These are phyloP conservation scores for Anoplophora glabripennis DNA, from an alignment of 1,140 invertebrate species.

Conservation along the genomic window DNA sequence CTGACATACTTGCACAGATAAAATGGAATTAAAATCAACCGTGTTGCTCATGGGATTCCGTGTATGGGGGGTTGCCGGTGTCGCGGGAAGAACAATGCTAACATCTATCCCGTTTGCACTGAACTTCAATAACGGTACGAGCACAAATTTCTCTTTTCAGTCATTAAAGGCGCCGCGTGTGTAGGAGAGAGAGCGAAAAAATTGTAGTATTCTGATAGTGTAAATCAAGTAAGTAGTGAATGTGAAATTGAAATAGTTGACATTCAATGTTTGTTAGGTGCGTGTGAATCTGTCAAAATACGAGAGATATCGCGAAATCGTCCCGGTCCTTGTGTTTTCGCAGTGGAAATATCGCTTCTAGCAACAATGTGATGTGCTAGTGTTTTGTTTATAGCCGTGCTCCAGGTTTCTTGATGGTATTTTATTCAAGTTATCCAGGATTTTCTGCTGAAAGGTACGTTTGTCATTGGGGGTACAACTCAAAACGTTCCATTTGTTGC, in stretches of 20 bases:
- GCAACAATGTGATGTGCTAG: slow-evolving; percentile 20
- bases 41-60: not conserved
- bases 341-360: slow-evolving; percentile 3
- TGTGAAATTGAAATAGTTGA: slow-evolving; percentile 28
- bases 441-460: slow-evolving; percentile 21
- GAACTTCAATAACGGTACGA: not conserved
- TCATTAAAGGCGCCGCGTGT: not conserved
- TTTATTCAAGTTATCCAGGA: slow-evolving; percentile 7
- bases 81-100: not conserved
- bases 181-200: slow-evolving; percentile 1
- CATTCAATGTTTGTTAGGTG: slow-evolving; percentile 29
- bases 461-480: slow-evolving; percentile 14
- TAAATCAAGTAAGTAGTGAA: slow-evolving; percentile 13
- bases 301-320: not conserved
- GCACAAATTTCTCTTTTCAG: not conserved
- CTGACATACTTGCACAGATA: too few species aligned
- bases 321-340: slow-evolving; percentile 6
- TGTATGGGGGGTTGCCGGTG: slow-evolving; percentile 1
- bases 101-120: not conserved
- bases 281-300: slow-evolving; percentile 31
- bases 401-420: slow-evolving; percentile 3
- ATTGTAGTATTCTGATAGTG: slow-evolving; percentile 6
- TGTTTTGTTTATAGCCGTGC: slow-evolving; percentile 16
- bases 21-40: too few species aligned
- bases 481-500: slow-evolving; percentile 5